Evolutionary conservation across 2,113 vertebrate genomes (phyloP).

Genomic region (Aramus guarauna): DNA sequence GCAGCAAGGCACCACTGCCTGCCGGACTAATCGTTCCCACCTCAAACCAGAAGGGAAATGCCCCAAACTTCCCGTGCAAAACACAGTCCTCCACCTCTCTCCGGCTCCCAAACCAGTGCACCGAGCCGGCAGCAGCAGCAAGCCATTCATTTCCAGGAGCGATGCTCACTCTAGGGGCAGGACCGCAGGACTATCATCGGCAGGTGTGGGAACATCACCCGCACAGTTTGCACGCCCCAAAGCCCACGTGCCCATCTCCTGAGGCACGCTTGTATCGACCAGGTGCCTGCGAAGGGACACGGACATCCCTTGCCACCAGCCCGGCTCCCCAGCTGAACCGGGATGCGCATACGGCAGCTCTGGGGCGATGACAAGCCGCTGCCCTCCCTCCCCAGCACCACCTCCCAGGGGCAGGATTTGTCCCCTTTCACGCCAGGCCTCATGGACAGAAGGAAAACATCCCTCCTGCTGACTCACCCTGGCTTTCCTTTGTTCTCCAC

Average conservation of each 20-base stretch:
- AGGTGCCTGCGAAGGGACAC: rapidly evolving
- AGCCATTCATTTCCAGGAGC: background rate
- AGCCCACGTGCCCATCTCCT: rapidly evolving
- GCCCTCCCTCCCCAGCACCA: background rate
- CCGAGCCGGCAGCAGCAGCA: rapidly evolving
- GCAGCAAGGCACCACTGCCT: background rate
- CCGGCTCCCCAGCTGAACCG: background rate
- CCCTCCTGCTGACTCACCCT: constrained; percentile 54
- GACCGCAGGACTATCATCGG: background rate
- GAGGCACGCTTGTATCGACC: rapidly evolving
- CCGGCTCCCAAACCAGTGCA: background rate
- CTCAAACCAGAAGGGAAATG: background rate
- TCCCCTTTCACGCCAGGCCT: background rate
- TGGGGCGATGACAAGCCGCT: rapidly evolving
- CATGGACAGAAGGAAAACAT: background rate
- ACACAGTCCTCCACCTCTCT: background rate
- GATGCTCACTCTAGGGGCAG: background rate
- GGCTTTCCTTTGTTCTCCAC: constrained; percentile 15
- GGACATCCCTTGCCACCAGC: background rate
- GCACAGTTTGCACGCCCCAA: rapidly evolving
- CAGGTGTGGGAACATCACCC: rapidly evolving
- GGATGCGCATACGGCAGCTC: rapidly evolving
- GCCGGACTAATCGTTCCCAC: background rate
- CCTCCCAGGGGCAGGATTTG: background rate
- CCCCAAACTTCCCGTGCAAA: background rate